These are phyloP conservation scores for Phalangium opilio DNA, from an alignment of 2,888 invertebrate species.

Conservation along the genomic window DNA sequence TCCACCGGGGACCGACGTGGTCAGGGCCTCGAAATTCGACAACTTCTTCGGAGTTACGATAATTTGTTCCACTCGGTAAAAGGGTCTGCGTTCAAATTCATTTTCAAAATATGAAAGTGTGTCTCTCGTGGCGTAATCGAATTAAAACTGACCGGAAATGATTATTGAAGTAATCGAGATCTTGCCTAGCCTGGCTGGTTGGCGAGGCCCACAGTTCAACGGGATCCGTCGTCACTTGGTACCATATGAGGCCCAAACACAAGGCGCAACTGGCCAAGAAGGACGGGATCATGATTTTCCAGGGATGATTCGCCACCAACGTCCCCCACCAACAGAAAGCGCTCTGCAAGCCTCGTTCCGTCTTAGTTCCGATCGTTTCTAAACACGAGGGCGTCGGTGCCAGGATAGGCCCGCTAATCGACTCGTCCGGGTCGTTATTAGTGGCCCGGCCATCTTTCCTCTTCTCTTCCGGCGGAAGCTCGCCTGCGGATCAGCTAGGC, in stretches of 20 bases:
- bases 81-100: slow-evolving; percentile 57
- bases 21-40: slow-evolving; percentile 23
- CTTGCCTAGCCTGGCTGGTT: slow-evolving; percentile 64
- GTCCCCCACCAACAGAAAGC: slow-evolving; percentile 67
- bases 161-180: slow-evolving; percentile 76
- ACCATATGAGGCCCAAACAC: slow-evolving; percentile 54
- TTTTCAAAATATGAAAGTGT: too few species aligned
- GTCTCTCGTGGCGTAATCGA: slow-evolving; percentile 2
- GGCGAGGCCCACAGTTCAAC: slow-evolving; percentile 95
- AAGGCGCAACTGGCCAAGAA: slow-evolving; percentile 47
- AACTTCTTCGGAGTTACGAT: slow-evolving; percentile 49
- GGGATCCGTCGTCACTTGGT: slow-evolving; percentile 78
- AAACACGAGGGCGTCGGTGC: background rate
- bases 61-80: slow-evolving; percentile 82
- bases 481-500: too few species aligned
- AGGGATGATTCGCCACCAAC: slow-evolving; percentile 22
- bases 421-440: too few species aligned
- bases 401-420: too few species aligned
- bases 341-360: slow-evolving; percentile 41
- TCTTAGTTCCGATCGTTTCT: slow-evolving; percentile 9
- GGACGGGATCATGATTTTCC: slow-evolving; percentile 21
- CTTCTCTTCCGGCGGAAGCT: too few species aligned
- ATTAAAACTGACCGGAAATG: slow-evolving; percentile 46
- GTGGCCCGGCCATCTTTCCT: too few species aligned
- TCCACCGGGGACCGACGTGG: slow-evolving; percentile 12